A percentile compares a stretch with the other conserved stretches of the same genome.
phyloP scores from a whole-genome alignment of 2,888 invertebrate genomes.

The Tanytarsus gracilentus region DNA sequence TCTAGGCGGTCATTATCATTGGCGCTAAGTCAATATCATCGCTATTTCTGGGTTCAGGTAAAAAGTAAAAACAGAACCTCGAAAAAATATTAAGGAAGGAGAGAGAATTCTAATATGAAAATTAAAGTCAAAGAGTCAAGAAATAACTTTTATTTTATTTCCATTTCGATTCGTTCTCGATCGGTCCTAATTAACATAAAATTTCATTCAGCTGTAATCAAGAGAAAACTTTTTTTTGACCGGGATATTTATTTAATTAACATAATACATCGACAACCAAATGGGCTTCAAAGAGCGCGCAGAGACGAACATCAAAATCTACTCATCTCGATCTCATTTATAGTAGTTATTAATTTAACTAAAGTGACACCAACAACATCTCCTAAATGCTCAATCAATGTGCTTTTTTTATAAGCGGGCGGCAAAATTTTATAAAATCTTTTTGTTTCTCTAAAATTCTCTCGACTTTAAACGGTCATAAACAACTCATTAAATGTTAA shows the following conservation, averaged over 20 bases:
- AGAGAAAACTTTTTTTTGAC: conserved; percentile 19
- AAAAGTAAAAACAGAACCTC: background rate
- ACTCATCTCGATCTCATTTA: conserved; percentile 23
- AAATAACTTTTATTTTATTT: background rate
- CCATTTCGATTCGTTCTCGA: background rate
- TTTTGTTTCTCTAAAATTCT: background rate
- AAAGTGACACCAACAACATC: conserved; percentile 16
- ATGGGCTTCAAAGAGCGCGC: conserved; percentile 12
- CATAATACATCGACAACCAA: conserved; percentile 23
- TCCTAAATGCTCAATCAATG: conserved; percentile 1
- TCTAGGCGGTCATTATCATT: no score
- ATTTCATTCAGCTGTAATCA: conserved; percentile 28
- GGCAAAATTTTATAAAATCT: background rate
- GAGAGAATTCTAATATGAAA: conserved; percentile 15
- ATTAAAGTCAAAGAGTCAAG: conserved; percentile 28
- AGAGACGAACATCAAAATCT: background rate
- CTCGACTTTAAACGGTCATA: conserved; percentile 25
- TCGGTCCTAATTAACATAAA: conserved; percentile 27
- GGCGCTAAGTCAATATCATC: no score
- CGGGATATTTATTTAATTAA: conserved; percentile 27
- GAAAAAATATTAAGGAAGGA: no score
- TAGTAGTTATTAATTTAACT: conserved; percentile 25
- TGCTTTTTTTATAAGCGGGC: background rate
- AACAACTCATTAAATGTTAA: conserved; percentile 26
- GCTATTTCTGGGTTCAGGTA: background rate